phyloP scores from a whole-genome alignment of 2,888 invertebrate species.

The Drosophila robusta region DNA sequence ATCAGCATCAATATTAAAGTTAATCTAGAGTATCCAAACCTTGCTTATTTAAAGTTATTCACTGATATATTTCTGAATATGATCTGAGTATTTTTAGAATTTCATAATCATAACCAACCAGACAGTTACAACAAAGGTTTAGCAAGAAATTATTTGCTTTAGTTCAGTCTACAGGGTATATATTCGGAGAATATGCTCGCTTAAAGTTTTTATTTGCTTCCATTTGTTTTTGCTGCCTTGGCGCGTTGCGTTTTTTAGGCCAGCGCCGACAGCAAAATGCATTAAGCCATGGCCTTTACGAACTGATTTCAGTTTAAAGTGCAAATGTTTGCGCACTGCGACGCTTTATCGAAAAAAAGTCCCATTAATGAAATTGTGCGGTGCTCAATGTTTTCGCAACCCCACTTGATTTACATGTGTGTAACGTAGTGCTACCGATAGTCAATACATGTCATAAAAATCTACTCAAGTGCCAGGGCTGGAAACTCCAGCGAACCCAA shows the following conservation, averaged over 20 bases:
- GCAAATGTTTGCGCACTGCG: slow-evolving; percentile 69
- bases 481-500: background rate
- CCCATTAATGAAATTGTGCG: slow-evolving; percentile 72
- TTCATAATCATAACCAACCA: too few species aligned
- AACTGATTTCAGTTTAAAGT: slow-evolving; percentile 61
- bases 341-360: slow-evolving; percentile 54
- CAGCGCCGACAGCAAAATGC: slow-evolving; percentile 46
- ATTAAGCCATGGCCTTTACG: slow-evolving; percentile 52
- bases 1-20: too few species aligned
- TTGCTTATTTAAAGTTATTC: too few species aligned
- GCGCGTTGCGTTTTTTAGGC: slow-evolving; percentile 40
- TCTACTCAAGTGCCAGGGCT: slow-evolving; percentile 5
- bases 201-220: background rate
- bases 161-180: slow-evolving; percentile 8
- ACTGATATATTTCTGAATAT: too few species aligned
- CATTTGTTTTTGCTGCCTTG: slow-evolving; percentile 22
- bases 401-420: slow-evolving; percentile 52
- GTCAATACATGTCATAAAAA: background rate
- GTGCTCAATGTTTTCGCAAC: slow-evolving; percentile 42
- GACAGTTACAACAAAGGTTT: too few species aligned
- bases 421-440: background rate
- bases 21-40: too few species aligned
- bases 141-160: too few species aligned
- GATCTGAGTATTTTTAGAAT: too few species aligned
- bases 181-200: background rate